Percentiles rank a stretch among this genome's conserved stretches.
Evolutionary conservation across 2,888 invertebrate genomes (phyloP).

Genomic region (Drymonia ruficornis): DNA sequence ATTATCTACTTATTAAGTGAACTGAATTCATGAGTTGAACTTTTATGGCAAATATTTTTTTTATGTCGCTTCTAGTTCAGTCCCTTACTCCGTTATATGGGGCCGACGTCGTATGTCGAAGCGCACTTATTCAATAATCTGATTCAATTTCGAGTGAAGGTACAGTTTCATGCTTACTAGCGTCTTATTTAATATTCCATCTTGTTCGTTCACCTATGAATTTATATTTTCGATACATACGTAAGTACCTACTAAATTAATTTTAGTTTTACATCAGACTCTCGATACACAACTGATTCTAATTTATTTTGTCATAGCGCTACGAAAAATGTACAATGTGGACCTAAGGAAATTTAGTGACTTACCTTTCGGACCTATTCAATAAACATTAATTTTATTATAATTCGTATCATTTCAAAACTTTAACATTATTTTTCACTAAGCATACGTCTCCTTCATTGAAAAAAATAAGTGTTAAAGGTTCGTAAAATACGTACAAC

Average conservation of each 20-base stretch:
- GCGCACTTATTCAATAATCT: slow-evolving; percentile 75
- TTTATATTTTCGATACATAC: slow-evolving; percentile 41
- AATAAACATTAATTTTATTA: no score
- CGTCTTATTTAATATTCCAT: slow-evolving; percentile 73
- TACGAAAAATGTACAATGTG: no score
- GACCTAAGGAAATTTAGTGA: no score
- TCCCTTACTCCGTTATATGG: slow-evolving; percentile 28
- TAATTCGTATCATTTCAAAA: no score
- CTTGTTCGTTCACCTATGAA: slow-evolving; percentile 48
- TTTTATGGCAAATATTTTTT: no score
- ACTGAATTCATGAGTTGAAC: no score
- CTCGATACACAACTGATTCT: no score
- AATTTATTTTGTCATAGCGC: no score
- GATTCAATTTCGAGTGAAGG: slow-evolving; percentile 68
- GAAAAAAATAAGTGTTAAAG: neutral
- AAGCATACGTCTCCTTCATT: neutral
- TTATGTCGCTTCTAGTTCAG: neutral
- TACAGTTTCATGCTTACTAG: slow-evolving; percentile 71
- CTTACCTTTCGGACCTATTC: no score
- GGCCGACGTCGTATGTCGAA: slow-evolving; percentile 60
- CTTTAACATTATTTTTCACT: neutral
- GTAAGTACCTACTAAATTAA: no score
- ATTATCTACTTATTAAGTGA: no score
- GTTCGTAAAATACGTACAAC: neutral
- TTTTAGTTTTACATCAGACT: no score